Evolutionary conservation across 2,888 invertebrate genomes (phyloP).

Genomic region (Acanthosoma haemorrhoidale): DNA sequence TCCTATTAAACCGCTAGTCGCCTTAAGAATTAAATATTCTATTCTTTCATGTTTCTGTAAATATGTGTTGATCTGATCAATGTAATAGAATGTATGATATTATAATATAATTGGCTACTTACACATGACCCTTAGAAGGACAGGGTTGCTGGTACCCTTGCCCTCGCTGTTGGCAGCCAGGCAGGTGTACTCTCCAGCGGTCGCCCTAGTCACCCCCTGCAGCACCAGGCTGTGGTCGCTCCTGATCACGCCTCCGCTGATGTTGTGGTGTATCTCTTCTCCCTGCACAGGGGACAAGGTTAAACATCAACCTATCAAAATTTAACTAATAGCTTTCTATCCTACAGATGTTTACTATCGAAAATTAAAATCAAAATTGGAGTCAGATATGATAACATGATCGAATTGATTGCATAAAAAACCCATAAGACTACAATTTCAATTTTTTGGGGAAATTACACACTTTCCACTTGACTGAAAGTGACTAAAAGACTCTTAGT

Average conservation of each 20-base stretch:
- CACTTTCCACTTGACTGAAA: too few species aligned
- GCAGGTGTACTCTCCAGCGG: slow-evolving; percentile 84
- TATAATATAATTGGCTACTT: slow-evolving; percentile 43
- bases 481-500: too few species aligned
- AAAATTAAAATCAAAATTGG: not conserved
- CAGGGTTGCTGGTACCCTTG: slow-evolving; percentile 54
- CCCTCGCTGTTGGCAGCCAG: slow-evolving; percentile 80
- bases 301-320: slow-evolving; percentile 41
- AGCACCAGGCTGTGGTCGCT: slow-evolving; percentile 79
- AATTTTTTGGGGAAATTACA: too few species aligned
- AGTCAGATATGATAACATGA: not conserved
- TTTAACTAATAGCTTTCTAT: not conserved
- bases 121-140: slow-evolving; percentile 53
- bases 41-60: too few species aligned
- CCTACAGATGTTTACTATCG: too few species aligned
- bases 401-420: too few species aligned
- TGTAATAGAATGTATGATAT: too few species aligned
- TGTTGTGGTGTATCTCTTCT: slow-evolving; percentile 75
- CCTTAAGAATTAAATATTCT: too few species aligned
- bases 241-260: slow-evolving; percentile 72
- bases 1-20: too few species aligned
- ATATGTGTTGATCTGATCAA: too few species aligned
- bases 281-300: slow-evolving; percentile 52
- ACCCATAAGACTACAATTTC: too few species aligned
- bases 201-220: slow-evolving; percentile 72